A percentile compares a stretch with the other conserved stretches of the same genome.
These are phyloP conservation scores for Anoura caudifer DNA, from an alignment of 2,113 vertebrate species.

Conservation along the genomic window DNA sequence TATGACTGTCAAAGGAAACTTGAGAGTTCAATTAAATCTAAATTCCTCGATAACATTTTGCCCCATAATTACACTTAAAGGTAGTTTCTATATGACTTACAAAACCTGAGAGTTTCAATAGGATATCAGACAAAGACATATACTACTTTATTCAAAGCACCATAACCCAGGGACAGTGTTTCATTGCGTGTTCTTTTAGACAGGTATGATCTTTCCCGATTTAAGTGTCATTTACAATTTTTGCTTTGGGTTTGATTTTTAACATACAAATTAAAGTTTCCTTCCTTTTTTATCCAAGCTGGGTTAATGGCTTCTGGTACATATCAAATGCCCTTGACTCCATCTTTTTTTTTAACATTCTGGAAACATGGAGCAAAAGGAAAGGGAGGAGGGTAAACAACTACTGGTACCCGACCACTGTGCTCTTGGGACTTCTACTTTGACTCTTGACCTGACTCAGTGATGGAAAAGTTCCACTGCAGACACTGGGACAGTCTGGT, in stretches of 20 bases:
- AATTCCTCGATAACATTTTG: background rate
- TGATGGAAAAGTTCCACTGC: background rate
- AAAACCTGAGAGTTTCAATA: background rate
- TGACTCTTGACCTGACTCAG: background rate
- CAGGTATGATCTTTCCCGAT: background rate
- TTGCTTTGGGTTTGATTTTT: background rate
- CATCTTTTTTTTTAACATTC: background rate
- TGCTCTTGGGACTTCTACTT: background rate
- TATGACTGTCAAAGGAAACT: background rate
- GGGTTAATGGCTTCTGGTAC: background rate
- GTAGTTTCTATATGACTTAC: background rate
- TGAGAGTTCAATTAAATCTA: background rate
- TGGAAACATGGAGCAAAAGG: background rate
- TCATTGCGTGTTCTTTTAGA: background rate
- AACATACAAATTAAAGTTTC: background rate
- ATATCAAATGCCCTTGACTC: background rate
- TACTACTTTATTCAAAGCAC: background rate
- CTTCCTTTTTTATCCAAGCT: background rate
- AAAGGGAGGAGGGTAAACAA: background rate
- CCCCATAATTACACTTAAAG: background rate
- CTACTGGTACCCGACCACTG: fast-evolving
- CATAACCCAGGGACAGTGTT: background rate
- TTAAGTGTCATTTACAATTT: background rate
- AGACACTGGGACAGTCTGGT: background rate
- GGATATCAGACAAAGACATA: background rate